Percentiles rank a stretch among this genome's conserved stretches.
phyloP scores from a whole-genome alignment of 2,797 vertebrate species.

The Pogoniulus pusillus region DNA sequence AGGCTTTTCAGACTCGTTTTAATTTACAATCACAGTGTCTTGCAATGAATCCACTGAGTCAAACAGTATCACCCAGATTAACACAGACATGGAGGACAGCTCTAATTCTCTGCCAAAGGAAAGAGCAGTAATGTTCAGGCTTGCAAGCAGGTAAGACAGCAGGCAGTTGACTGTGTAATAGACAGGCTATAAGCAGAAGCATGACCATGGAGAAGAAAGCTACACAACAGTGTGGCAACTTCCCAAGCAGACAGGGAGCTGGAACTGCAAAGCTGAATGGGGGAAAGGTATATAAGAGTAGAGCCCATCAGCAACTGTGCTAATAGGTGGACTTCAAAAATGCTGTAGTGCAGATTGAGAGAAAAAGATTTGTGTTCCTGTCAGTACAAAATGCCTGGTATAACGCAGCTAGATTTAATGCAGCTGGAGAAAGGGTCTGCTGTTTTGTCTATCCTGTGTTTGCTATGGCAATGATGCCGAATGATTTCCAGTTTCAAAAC shows the following conservation, averaged over 20 bases:
- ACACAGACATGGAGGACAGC: neutral
- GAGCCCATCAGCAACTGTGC: neutral
- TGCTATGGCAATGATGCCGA: neutral
- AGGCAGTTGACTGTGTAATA: neutral
- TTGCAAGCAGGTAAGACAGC: neutral
- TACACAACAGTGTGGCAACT: neutral
- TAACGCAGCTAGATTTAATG: neutral
- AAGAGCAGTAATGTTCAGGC: neutral
- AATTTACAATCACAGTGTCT: neutral
- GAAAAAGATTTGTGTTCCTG: neutral
- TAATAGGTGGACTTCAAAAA: neutral
- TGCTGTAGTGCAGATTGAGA: neutral
- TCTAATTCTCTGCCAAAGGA: neutral
- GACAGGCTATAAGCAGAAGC: neutral
- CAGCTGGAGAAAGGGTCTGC: neutral
- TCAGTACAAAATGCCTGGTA: neutral
- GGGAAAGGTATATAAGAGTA: neutral
- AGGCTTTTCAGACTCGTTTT: neutral
- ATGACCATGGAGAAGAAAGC: neutral
- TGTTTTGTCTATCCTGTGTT: neutral
- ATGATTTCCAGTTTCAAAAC: slow-evolving; percentile 7
- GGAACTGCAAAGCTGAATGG: neutral
- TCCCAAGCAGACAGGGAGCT: neutral
- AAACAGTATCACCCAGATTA: neutral
- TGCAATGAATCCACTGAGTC: neutral